Evolutionary conservation across 2,797 vertebrate genomes (phyloP).

Genomic region (Moxostoma hubbsi): DNA sequence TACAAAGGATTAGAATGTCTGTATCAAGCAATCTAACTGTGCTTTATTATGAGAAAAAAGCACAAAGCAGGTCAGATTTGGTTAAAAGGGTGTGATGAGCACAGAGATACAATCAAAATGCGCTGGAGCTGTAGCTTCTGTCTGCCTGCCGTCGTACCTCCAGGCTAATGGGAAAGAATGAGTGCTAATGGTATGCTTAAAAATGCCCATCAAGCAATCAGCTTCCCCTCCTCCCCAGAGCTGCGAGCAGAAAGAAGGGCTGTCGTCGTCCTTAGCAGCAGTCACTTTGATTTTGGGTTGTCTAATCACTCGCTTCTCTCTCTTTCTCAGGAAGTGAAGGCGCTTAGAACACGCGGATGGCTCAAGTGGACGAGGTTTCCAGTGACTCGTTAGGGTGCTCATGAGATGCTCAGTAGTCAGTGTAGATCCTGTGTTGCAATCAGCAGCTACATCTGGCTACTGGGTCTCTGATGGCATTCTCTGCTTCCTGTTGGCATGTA

Average conservation of each 20-base stretch:
- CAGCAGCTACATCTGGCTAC: conserved; percentile 99
- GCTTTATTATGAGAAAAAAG: conserved; percentile 1
- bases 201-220: conserved; percentile 77
- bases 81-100: conserved; percentile 43
- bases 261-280: conserved; percentile 29
- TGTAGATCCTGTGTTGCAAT: conserved; percentile 98
- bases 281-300: conserved; percentile 40
- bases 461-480: conserved; percentile 94
- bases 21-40: not conserved
- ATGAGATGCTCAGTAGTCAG: conserved; percentile 99
- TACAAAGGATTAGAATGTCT: not conserved
- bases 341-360: conserved; percentile 13
- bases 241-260: conserved; percentile 29
- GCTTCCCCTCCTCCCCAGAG: conserved; percentile 26
- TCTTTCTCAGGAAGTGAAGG: conserved; percentile 42
- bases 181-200: conserved; percentile 71
- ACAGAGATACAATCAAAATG: conserved; percentile 15
- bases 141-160: conserved; percentile 32
- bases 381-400: conserved; percentile 65
- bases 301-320: conserved; percentile 36
- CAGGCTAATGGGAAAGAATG: conserved; percentile 78
- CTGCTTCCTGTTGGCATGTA: conserved; percentile 65
- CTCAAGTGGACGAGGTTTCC: conserved; percentile 30
- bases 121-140: conserved; percentile 49
- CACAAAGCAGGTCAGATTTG: conserved; percentile 16